Evolutionary conservation across 2,797 vertebrate genomes (phyloP), one percentile per base, ranked within the genome.

Genomic region (Mareca strepera): DNA sequence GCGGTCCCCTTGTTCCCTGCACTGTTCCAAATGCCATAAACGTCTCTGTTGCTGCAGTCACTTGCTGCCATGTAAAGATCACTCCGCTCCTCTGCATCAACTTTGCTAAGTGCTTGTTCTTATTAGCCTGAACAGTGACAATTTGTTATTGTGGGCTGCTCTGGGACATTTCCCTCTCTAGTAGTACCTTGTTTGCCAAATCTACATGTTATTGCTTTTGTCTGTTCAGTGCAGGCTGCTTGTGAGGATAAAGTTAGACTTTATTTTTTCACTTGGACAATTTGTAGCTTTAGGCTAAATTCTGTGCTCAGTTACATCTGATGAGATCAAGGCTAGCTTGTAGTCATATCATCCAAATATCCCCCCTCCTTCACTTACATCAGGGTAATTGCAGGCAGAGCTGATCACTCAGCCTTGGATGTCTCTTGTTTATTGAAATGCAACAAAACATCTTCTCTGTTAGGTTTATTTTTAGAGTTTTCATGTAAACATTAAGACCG

Each of bases 61-160:
- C 91, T 92, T 95, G 92, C 94, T 66, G 35, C 94, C 72, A 59
- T 94, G 83, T 90, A 88, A 88, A 94, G 90, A 95, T 96, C 91
- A 92, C 77, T 82, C 77, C 76, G 23, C 60, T 82, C 82, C 75
- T 67, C 81, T 64, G 64, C 81, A 68, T 93, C 94, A 88, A 3
- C 88, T 96, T 94, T 94, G 96, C 89, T 85, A 93, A 95, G 75
- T 96, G 96, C 94, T 96, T 64, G 83, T 97, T 95, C 95, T 77
- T 88, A 94, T 96, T 96, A 97, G 90, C 75, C 78, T 93, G 93
- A 96, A 72, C 95, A 95, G 94, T 81, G 86, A 82, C 74, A 90
- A 77, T 95, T 94, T 94, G 93, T 91, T 94, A 35, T 75, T 87
- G 67, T 0, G 0, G 86, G 64, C 91, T 94, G 92, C 88, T 85